Base-by-base conservation (phyloP, 2,888 invertebrate genomes). In the Lasioglossum oenotherae region DNA sequence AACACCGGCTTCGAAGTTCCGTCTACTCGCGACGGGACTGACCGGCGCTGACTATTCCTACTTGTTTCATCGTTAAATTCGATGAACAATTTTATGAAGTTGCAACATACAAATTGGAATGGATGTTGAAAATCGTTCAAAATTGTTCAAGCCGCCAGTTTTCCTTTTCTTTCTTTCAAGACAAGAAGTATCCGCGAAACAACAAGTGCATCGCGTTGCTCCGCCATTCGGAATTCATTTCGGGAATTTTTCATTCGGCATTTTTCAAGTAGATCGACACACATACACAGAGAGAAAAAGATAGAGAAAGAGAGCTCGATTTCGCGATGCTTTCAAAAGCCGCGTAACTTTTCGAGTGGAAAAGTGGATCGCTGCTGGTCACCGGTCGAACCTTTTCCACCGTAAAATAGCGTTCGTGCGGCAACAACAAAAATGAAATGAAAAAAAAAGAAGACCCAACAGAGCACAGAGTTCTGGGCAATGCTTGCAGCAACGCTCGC, bases 331-430 rank as follows among this genome's bases (percentile, higher is more conserved):
- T 19, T 67, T 23, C 67, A 19, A 35, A 67, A 44, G 44, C 41
- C 14, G 41, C 44, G 27, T 72, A n/a, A 27, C 72, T 46, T 72
- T 72, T 41, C 44, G 72, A 72, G 27, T 46, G 72, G 44, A 72
- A 27, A 72, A 27, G 67, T 67, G 67, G 67, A 67, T 67, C 67
- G 67, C 23, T 67, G 8, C 35, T 35, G 19, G 67, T 67, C 67
- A 35, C 60, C 35, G 67, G 35, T 10, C 1, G 35, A 19, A 35
- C 35, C 35, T 10, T 67, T 67, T 10, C 35, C 67, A 35, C 23
- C 10, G 67, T 12, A 19, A 67, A 67, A 67, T 67, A 35, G 67
- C 60, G 27, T 64, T 64, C 60, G 60, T 14, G 60, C 6, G 60
- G 60, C 60, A 64, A 31, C 60, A 64, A 64, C 60, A 64, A 64